These are phyloP conservation scores for Gymnocephalus cernua DNA, from an alignment of 2,113 vertebrate genomes.

Conservation along the genomic window DNA sequence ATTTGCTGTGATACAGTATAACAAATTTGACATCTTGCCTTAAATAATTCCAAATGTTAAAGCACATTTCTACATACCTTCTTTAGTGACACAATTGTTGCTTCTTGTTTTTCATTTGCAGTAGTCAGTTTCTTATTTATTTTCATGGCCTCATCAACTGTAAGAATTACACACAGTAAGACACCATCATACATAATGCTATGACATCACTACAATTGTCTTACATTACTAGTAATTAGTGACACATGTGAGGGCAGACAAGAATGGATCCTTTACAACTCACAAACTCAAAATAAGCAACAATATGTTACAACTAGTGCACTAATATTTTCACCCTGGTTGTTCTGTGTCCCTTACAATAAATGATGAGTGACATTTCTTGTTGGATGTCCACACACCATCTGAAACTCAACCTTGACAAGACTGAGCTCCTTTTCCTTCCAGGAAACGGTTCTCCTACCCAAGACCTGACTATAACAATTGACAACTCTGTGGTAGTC, in stretches of 20 bases:
- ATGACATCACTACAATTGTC: not conserved
- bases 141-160: conserved; percentile 91
- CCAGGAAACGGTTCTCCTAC: too few species aligned
- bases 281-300: not conserved
- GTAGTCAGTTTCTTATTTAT: conserved; percentile 87
- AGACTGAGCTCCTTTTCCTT: too few species aligned
- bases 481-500: too few species aligned
- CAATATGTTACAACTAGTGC: not conserved
- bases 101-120: conserved; percentile 88
- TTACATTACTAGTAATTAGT: not conserved
- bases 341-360: not conserved
- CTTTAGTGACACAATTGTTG: conserved; percentile 86
- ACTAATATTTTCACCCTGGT: not conserved
- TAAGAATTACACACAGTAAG: conserved; percentile 30
- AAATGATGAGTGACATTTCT: not conserved
- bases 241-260: not conserved
- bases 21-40: not conserved
- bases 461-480: too few species aligned
- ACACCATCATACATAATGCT: not conserved
- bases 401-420: too few species aligned
- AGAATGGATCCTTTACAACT: not conserved
- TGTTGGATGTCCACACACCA: too few species aligned
- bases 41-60: not conserved
- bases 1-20: too few species aligned
- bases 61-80: conserved; percentile 80